A percentile compares a stretch with the other conserved stretches of the same genome.
Conservation (phyloP, 2,797 vertebrate genomes). For the Hippocampus kuda region DNA sequence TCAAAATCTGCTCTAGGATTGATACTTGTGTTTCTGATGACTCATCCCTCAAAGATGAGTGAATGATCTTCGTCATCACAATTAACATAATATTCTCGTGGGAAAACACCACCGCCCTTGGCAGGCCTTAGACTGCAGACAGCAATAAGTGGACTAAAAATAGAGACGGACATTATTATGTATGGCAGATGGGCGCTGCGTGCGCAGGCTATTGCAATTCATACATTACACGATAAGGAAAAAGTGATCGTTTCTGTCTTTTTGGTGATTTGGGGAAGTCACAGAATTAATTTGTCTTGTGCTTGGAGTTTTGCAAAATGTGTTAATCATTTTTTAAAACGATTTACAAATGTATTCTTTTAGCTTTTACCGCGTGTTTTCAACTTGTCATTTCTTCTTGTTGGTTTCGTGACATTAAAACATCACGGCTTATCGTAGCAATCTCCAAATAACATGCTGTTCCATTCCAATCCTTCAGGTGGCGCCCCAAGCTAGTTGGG, state of each 20-base stretch:
- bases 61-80: conserved; percentile 11
- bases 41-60: background rate
- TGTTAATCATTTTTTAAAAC: too few relatives aligned
- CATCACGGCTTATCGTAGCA: too few relatives aligned
- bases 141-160: conserved; percentile 40
- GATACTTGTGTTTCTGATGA: background rate
- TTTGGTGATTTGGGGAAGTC: background rate
- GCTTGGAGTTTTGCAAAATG: too few relatives aligned
- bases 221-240: conserved; percentile 16
- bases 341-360: background rate
- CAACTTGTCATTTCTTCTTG: too few relatives aligned
- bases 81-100: conserved; percentile 17
- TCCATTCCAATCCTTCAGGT: background rate
- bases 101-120: conserved; percentile 27
- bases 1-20: background rate
- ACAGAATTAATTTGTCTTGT: background rate
- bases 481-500: background rate
- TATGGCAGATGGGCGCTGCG: conserved; percentile 18
- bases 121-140: conserved; percentile 25
- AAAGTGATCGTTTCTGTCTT: background rate
- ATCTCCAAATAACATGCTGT: background rate
- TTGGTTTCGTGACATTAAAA: too few relatives aligned
- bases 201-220: conserved; percentile 10
- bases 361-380: too few relatives aligned
- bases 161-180: conserved; percentile 35